phyloP scores from a whole-genome alignment of 2,888 invertebrate species.

The Chrysolina haemoptera region DNA sequence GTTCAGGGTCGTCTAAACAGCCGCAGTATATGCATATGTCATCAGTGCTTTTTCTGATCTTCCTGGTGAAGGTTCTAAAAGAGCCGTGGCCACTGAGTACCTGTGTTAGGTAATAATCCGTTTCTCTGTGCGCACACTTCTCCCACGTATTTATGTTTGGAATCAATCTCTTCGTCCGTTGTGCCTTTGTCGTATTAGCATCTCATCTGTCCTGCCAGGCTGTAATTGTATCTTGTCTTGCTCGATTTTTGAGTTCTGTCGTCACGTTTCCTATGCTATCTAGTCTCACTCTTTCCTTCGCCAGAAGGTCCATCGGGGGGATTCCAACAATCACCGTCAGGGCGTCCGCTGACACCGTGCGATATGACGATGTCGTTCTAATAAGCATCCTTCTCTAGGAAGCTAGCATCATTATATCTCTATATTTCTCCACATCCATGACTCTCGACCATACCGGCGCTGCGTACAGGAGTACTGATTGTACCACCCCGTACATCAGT shows the following conservation, averaged over 20 bases:
- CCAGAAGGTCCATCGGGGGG: conserved; percentile 33
- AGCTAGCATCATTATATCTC: neutral
- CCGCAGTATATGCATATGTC: conserved; percentile 28
- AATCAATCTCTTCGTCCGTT: conserved; percentile 28
- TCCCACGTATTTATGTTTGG: conserved; percentile 28
- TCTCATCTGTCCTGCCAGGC: no score
- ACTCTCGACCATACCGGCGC: no score
- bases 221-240: no score
- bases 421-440: no score
- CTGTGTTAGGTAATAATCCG: conserved; percentile 23
- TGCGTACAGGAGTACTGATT: no score
- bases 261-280: no score
- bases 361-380: conserved; percentile 36
- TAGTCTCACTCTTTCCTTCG: no score
- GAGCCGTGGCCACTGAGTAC: neutral
- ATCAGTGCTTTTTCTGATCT: conserved; percentile 13
- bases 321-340: conserved; percentile 31
- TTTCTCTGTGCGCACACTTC: conserved; percentile 21
- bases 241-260: no score
- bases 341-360: no score
- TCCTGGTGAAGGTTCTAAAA: conserved; percentile 29
- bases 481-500: neutral
- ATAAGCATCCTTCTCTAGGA: conserved; percentile 22
- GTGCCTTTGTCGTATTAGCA: neutral
- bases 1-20: neutral